A percentile compares a stretch with the other conserved stretches of the same genome.
These are phyloP conservation scores for Chiloscyllium punctatum DNA, from an alignment of 2,797 vertebrate species.

Conservation along the genomic window DNA sequence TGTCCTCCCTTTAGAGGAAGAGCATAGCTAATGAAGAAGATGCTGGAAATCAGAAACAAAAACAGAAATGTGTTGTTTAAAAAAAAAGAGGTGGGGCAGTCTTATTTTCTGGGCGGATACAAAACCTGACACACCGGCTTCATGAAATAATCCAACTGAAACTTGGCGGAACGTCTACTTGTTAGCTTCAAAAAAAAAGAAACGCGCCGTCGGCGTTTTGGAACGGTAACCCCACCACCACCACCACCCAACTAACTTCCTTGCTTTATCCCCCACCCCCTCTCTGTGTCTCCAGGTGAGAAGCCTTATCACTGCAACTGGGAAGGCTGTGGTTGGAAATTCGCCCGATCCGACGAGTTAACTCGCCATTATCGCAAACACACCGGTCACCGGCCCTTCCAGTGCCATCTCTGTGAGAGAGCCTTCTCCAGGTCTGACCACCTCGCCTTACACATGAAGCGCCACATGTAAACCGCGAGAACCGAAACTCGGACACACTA, in stretches of 20 bases:
- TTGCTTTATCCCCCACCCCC: not conserved
- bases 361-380: constrained; percentile 89
- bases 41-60: no score
- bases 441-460: constrained; percentile 89
- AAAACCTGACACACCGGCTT: no score
- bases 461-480: constrained; percentile 69
- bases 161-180: no score
- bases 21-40: no score
- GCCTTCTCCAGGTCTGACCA: constrained; percentile 88
- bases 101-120: no score
- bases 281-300: constrained; percentile 62
- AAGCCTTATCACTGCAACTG: constrained; percentile 92
- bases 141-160: no score
- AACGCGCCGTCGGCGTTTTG: no score
- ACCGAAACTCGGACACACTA: constrained; percentile 38
- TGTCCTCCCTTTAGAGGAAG: no score
- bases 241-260: not conserved
- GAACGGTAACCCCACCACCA: not conserved
- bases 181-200: no score
- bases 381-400: constrained; percentile 82
- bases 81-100: no score
- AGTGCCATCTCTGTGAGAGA: constrained; percentile 84
- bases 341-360: constrained; percentile 81
- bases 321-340: constrained; percentile 93
- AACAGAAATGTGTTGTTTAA: no score